Evolutionary conservation across 2,797 vertebrate species (phyloP).

Genomic region (Nothura maculosa): DNA sequence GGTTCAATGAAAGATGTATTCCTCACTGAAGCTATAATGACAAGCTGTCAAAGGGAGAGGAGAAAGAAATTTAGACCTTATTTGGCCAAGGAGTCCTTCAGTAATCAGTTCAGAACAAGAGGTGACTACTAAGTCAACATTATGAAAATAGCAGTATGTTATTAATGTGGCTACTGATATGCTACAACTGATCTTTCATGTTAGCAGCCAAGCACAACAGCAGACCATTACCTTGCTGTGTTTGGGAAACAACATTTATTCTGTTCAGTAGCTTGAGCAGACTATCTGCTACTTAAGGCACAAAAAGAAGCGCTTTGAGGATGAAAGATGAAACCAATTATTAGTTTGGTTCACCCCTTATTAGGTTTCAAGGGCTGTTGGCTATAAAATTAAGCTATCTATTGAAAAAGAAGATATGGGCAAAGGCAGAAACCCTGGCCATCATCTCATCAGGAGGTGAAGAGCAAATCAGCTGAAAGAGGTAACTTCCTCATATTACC

Average conservation of each 20-base stretch:
- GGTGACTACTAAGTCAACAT: not conserved
- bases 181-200: not conserved
- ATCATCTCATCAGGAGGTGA: not conserved
- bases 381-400: not conserved
- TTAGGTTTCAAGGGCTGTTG: not conserved
- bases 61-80: not conserved
- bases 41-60: not conserved
- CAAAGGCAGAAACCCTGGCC: not conserved
- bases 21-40: not conserved
- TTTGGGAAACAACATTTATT: not conserved
- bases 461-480: not conserved
- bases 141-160: not conserved
- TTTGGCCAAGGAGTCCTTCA: not conserved
- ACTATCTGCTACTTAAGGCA: not conserved
- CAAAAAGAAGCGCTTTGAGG: not conserved
- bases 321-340: not conserved
- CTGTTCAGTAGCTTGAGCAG: not conserved
- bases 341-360: not conserved
- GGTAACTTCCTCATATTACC: constrained; percentile 2
- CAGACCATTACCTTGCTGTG: not conserved
- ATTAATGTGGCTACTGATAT: not conserved
- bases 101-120: not conserved
- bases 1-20: not conserved
- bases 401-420: not conserved
- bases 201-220: not conserved